A percentile compares a stretch with the other conserved stretches of the same genome.
Evolutionary conservation across 2,113 vertebrate species (phyloP).

Genomic region (Muscicapa adusta): DNA sequence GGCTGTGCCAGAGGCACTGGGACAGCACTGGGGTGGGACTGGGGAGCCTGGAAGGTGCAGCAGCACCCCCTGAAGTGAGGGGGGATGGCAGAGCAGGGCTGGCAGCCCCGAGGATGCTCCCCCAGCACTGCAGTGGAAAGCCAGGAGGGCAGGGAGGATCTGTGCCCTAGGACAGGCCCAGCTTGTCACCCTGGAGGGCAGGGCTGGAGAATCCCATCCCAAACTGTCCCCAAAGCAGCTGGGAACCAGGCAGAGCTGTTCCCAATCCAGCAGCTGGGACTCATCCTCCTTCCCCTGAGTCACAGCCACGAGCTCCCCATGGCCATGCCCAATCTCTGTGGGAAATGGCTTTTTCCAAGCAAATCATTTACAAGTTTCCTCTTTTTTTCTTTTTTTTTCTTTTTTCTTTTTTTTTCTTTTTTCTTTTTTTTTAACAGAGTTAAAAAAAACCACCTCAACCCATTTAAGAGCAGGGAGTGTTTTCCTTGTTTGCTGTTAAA

Average conservation of each 20-base stretch:
- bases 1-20: background rate
- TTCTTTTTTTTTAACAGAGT: rapidly evolving
- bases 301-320: rapidly evolving
- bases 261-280: background rate
- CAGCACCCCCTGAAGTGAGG: rapidly evolving
- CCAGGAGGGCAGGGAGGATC: background rate
- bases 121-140: rapidly evolving
- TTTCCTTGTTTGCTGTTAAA: background rate
- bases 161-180: background rate
- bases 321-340: background rate
- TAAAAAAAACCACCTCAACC: background rate
- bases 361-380: background rate
- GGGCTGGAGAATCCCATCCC: background rate
- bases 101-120: rapidly evolving
- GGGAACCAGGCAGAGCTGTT: rapidly evolving
- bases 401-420: background rate
- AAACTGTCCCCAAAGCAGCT: rapidly evolving
- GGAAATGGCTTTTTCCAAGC: background rate
- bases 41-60: background rate
- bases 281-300: background rate
- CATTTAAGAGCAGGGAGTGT: background rate
- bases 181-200: background rate
- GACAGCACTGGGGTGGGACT: background rate
- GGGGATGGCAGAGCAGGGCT: background rate
- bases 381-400: too few species aligned